Percentiles rank a stretch among this genome's conserved stretches.
Conservation (phyloP, 2,888 invertebrate genomes). For the Lucinisca nassula region DNA sequence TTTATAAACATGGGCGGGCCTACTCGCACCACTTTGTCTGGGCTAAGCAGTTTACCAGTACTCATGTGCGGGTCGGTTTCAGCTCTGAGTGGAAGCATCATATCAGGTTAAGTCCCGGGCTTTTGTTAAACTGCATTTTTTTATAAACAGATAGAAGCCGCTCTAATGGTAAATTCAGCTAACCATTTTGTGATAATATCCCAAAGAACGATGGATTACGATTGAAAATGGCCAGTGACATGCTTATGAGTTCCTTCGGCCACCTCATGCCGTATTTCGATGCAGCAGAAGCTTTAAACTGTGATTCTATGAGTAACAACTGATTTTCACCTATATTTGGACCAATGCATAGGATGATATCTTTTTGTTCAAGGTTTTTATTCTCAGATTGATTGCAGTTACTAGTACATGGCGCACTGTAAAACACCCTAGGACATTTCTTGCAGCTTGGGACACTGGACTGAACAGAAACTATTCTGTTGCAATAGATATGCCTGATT, state of each 20-base stretch:
- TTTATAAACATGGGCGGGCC: too few relatives aligned
- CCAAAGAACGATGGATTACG: constrained; percentile 19
- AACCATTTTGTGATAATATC: constrained; percentile 3
- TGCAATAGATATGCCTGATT: neutral
- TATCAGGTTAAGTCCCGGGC: neutral
- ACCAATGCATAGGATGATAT: neutral
- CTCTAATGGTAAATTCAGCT: constrained; percentile 15
- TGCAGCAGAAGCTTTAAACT: constrained; percentile 9
- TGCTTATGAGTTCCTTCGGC: constrained; percentile 33
- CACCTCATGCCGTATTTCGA: constrained; percentile 25
- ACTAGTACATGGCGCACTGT: neutral
- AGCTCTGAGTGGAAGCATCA: too few relatives aligned
- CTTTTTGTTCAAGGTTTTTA: neutral
- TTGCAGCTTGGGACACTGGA: neutral
- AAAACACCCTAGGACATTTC: neutral
- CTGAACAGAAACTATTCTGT: neutral
- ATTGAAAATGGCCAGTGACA: constrained; percentile 28
- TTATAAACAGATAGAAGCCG: neutral
- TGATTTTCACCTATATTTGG: constrained; percentile 23
- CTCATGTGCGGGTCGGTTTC: too few relatives aligned
- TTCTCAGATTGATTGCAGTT: neutral
- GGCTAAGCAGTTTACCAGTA: too few relatives aligned
- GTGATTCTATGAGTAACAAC: constrained; percentile 1
- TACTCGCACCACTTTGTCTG: too few relatives aligned
- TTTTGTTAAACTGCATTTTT: constrained; percentile 23